These are phyloP conservation scores for Ophiodon elongatus DNA, from an alignment of 2,113 vertebrate genomes.

Conservation along the genomic window DNA sequence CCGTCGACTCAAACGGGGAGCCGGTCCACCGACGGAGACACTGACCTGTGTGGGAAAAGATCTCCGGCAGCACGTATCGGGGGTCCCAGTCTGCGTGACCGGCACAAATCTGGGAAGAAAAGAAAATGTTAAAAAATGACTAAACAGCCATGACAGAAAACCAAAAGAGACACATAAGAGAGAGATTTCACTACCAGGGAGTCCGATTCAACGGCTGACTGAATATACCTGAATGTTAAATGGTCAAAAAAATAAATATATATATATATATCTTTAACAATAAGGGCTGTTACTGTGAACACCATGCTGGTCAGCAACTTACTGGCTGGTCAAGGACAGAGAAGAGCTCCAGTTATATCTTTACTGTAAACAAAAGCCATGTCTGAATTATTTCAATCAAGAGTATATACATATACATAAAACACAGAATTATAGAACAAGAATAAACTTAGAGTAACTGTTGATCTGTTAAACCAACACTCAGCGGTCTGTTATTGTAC, in stretches of 20 bases:
- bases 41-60: slow-evolving; percentile 36
- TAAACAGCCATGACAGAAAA: background rate
- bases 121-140: background rate
- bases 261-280: no score
- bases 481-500: slow-evolving; percentile 19
- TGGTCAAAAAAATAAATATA: no score
- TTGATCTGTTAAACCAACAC: background rate
- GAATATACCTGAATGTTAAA: background rate
- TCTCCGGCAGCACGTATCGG: background rate
- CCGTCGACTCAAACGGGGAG: background rate
- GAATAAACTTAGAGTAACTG: background rate
- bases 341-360: background rate
- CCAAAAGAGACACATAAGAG: background rate
- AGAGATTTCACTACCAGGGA: background rate
- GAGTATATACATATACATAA: background rate
- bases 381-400: background rate
- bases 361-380: background rate
- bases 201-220: background rate
- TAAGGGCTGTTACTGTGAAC: background rate
- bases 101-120: slow-evolving; percentile 32
- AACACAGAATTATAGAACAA: background rate
- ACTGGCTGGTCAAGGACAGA: background rate
- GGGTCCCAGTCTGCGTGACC: background rate
- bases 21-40: background rate
- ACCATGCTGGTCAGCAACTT: background rate